Evolutionary conservation across 64 coral and sea anemone genomes (phyloP), one percentile per base, ranked within the genome.

Genomic region (Stylophora pistillata): DNA sequence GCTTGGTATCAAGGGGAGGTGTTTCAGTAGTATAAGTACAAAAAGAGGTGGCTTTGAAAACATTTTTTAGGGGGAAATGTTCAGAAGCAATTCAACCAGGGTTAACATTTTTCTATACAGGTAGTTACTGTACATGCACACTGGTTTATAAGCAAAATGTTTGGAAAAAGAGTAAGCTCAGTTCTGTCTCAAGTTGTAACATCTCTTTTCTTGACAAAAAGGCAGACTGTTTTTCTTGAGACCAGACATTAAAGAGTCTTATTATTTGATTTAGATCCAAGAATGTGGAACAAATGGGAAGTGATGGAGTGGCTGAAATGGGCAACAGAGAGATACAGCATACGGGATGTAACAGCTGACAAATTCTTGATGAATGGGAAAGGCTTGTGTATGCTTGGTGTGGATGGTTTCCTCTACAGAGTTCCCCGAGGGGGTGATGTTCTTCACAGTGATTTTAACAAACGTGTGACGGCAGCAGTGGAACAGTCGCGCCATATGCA

Each of bases 351-450:
- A 53, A 82, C 93, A 60, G 86, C 93, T 17, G 96, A 98, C 56
- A 98, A 98, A 58, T 98, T 98, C 78, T 76, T 94, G 58, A 94
- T 95, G 96, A 98, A 98, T 92, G 96, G 96, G 47, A 98, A 98
- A 92, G 96, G 96, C 66, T 53, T 98, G 74, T 98, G 96, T 53
- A 98, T 98, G 96, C 69, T 98, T 27, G 72, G 76, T 10, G 74
- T 86, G 20, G 93, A 98, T 3, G 91, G 96, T 55, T 98, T 98
- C 78, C 55, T 94, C 14, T 98, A 94, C 71, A 72, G 96, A 83
- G 96, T 98, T 15, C 96, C 96, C 29, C 66, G 81, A 63, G 96
- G 96, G 9, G 96, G 96, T 55, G 93, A 98, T 13, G 53, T 86
- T 23, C 86, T 98, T 9, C 89, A 95, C 66, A 76, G 88, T 74